These are phyloP conservation scores for Epicampocera succincta DNA, from an alignment of 2,888 invertebrate genomes.

Conservation along the genomic window DNA sequence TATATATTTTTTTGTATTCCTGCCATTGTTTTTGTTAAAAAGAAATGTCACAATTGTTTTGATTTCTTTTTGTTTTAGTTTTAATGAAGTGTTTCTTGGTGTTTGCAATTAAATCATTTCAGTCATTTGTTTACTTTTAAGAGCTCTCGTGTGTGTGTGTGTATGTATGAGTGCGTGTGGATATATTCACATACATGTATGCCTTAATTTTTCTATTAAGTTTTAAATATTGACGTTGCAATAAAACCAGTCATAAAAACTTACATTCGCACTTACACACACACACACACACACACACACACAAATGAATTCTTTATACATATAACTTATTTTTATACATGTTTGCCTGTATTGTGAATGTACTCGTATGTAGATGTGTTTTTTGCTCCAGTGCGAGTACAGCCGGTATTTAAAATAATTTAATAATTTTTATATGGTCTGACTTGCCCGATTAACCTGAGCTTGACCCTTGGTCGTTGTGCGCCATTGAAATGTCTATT, in stretches of 20 bases:
- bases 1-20: not conserved
- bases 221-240: slow-evolving; percentile 43
- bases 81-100: slow-evolving; percentile 26
- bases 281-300: not conserved
- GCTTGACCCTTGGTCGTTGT: slow-evolving; percentile 71
- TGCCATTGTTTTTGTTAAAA: slow-evolving; percentile 4
- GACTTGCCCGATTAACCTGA: slow-evolving; percentile 71
- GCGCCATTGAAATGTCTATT: slow-evolving; percentile 59
- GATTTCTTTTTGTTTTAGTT: slow-evolving; percentile 19
- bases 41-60: slow-evolving; percentile 49
- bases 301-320: not conserved
- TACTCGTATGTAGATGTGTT: slow-evolving; percentile 3
- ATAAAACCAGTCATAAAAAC: slow-evolving; percentile 33
- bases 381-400: slow-evolving; percentile 9
- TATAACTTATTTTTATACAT: not conserved
- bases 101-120: slow-evolving; percentile 6
- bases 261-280: not conserved
- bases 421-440: slow-evolving; percentile 51
- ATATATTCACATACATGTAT: slow-evolving; percentile 1
- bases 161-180: not conserved
- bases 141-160: not conserved
- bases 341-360: too few relatives aligned
- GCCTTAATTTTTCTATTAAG: slow-evolving; percentile 1
- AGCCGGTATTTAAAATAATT: slow-evolving; percentile 34
- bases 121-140: not conserved